phyloP scores from a whole-genome alignment of 2,888 invertebrate species.

The Drosophila borealis region DNA sequence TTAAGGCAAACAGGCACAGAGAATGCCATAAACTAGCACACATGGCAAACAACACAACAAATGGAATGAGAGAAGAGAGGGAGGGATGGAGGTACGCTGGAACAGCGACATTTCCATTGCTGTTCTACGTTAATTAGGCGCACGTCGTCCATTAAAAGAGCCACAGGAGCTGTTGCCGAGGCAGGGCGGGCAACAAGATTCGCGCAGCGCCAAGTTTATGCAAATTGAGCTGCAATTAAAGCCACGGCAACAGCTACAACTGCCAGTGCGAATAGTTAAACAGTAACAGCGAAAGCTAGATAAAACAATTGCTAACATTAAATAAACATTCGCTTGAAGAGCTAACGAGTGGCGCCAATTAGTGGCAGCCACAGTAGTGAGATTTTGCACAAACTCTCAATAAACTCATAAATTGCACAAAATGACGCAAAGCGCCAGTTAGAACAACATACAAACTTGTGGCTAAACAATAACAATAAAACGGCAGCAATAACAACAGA shows the following conservation, averaged over 20 bases:
- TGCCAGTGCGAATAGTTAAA: conserved; percentile 8
- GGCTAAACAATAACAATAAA: conserved; percentile 78
- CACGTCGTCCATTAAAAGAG: conserved; percentile 67
- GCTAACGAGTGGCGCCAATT: conserved; percentile 67
- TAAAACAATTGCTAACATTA: conserved; percentile 36
- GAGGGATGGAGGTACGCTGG: not conserved
- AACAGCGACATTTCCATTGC: conserved; percentile 43
- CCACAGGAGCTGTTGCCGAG: conserved; percentile 33
- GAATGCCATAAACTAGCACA: conserved; percentile 61
- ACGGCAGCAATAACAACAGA: conserved; percentile 38
- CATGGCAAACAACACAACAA: conserved; percentile 39
- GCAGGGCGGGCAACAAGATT: conserved; percentile 16
- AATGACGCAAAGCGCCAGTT: conserved; percentile 66
- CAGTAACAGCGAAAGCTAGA: not conserved
- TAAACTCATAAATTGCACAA: conserved; percentile 77
- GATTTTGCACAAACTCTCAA: conserved; percentile 47
- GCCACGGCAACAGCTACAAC: conserved; percentile 24
- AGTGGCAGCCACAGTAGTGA: conserved; percentile 45
- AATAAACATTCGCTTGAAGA: conserved; percentile 13
- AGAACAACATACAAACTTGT: conserved; percentile 22
- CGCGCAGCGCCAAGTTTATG: conserved; percentile 65
- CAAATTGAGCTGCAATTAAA: conserved; percentile 74
- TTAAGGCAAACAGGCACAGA: conserved; percentile 68
- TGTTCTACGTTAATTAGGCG: conserved; percentile 71
- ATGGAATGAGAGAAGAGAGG: not conserved